Evolutionary conservation across 2,113 vertebrate species (phyloP).

Genomic region (Cheirogaleus medius): DNA sequence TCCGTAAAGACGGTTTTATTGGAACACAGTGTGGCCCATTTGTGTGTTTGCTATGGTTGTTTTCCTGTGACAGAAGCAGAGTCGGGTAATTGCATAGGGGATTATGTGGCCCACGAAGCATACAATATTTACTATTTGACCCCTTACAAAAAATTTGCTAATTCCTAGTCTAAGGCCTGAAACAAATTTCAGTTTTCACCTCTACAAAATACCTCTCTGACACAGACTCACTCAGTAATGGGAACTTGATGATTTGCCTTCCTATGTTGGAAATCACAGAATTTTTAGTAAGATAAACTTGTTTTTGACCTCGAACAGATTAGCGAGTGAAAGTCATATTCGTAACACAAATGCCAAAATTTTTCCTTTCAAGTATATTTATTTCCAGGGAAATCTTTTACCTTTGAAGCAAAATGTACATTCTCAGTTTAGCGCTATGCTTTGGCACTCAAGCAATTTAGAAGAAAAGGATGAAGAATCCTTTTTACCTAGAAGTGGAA

Average conservation of each 20-base stretch:
- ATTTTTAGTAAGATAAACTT: constrained; percentile 15
- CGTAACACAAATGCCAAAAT: neutral
- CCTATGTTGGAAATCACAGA: neutral
- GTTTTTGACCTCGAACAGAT: neutral
- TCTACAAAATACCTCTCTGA: neutral
- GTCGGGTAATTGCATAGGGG: neutral
- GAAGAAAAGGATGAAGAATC: neutral
- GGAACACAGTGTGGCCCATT: neutral
- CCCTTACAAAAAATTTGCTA: neutral
- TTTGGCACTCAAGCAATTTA: neutral
- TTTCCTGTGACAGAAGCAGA: neutral
- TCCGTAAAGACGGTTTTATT: neutral
- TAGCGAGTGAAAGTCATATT: neutral
- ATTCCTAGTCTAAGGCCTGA: neutral
- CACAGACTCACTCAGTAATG: neutral
- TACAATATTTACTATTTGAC: neutral
- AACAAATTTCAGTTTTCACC: neutral
- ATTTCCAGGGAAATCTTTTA: neutral
- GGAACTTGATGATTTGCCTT: neutral
- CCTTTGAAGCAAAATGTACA: neutral
- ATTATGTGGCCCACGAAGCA: neutral
- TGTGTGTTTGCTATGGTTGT: neutral
- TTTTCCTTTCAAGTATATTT: neutral
- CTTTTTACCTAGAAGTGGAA: neutral
- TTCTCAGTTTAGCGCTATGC: neutral